phyloP scores from a whole-genome alignment of 2,888 invertebrate genomes.

The Drosophila testacea region DNA sequence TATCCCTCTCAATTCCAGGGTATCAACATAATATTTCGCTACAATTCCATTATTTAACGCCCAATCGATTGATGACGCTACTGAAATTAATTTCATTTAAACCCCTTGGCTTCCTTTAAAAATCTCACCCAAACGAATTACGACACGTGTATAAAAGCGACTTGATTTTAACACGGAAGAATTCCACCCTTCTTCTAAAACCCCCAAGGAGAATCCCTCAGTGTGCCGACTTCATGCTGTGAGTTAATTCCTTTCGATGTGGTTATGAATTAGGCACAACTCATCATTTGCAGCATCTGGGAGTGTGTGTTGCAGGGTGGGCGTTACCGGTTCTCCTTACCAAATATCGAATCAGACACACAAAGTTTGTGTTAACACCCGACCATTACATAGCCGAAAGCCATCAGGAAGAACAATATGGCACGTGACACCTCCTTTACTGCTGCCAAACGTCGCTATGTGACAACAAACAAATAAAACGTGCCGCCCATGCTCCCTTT shows the following conservation, averaged over 20 bases:
- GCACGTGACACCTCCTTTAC: conserved; percentile 76
- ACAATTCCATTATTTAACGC: conserved; percentile 28
- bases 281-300: conserved; percentile 83
- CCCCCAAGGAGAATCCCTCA: conserved; percentile 25
- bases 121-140: conserved; percentile 82
- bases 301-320: conserved; percentile 34
- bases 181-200: conserved; percentile 43
- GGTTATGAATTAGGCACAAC: conserved; percentile 84
- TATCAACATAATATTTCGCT: conserved; percentile 11
- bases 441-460: conserved; percentile 37
- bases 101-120: conserved; percentile 63
- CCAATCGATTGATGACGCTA: conserved; percentile 77
- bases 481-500: conserved; percentile 49
- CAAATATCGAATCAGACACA: conserved; percentile 69
- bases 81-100: conserved; percentile 81
- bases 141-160: conserved; percentile 68
- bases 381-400: conserved; percentile 53
- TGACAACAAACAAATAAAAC: conserved; percentile 74
- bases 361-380: conserved; percentile 74
- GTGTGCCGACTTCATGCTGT: conserved; percentile 63
- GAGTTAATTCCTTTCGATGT: conserved; percentile 83
- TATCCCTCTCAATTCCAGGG: background rate
- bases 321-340: conserved; percentile 39
- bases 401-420: conserved; percentile 78
- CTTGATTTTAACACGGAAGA: conserved; percentile 63